Evolutionary conservation across 2,797 vertebrate species (phyloP), one percentile per base, ranked within the genome.

Genomic region (Syngnathus acus): DNA sequence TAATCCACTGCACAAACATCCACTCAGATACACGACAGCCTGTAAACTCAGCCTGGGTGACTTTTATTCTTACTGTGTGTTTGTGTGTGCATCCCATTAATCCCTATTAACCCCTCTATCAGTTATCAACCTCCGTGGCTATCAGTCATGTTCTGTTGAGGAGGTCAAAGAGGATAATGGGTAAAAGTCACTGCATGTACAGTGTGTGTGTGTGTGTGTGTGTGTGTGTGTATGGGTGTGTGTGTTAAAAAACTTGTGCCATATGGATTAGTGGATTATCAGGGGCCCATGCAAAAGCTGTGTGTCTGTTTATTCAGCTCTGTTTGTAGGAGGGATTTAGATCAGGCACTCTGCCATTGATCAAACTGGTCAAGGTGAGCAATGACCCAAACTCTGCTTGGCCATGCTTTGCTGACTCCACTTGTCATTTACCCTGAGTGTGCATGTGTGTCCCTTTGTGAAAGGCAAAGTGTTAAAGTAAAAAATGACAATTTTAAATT

Each of bases 201-300:
- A 60, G n/a, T 26, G 39, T 65, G 47, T 68, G 76, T 72, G 23
- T 45, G 64, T 62, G 69, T 50, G 67, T 59, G 65, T 55, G 72
- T 69, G 70, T 60, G n/a, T 26, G 39, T 65, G 47, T 68, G 76
- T 72, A 11, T 45, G 62, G 58, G 68, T 50, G 67, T 59, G 65
- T 55, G 72, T 69, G 70, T 80, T 17, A 78, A 74, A 82, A 48
- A 81, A 81, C 81, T 79, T 82, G 82, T 85, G 85, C 73, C 32
- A 32, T 84, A 82, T 87, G 90, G 90, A 93, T 93, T 91, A 92
- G 86, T 72, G 86, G 90, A 92, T 92, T 92, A 91, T 82, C 81
- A 65, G 66, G 32, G 64, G 84, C 68, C 84, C 88, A 84, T 91
- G 87, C 87, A 90, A 90, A 90, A 62, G 77, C 72, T 82, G 73